These are phyloP conservation scores for Gobius niger DNA, from an alignment of 2,113 vertebrate species.

Conservation along the genomic window DNA sequence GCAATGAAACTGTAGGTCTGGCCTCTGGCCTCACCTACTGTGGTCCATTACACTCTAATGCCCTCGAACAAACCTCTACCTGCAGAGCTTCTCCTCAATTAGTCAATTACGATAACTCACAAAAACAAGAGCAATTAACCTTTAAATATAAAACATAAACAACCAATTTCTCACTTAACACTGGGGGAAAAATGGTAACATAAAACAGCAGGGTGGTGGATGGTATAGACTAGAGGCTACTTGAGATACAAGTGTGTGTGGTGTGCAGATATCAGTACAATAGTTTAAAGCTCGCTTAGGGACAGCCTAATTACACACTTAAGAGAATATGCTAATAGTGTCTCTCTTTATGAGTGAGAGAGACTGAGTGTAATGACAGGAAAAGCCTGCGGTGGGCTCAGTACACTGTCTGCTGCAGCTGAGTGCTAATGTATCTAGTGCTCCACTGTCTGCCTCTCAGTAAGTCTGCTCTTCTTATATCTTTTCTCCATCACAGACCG, in stretches of 20 bases:
- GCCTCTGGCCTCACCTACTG: slow-evolving; percentile 39
- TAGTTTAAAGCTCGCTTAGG: slow-evolving; percentile 64
- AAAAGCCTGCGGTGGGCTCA: slow-evolving; percentile 48
- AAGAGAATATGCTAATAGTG: slow-evolving; percentile 66
- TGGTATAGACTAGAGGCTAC: slow-evolving; percentile 43
- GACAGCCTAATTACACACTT: slow-evolving; percentile 71
- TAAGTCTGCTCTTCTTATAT: slow-evolving; percentile 9
- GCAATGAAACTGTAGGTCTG: slow-evolving; percentile 21
- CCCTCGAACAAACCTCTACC: slow-evolving; percentile 25
- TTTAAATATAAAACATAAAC: slow-evolving; percentile 34
- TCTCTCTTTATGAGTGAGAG: slow-evolving; percentile 34
- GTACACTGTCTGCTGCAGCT: slow-evolving; percentile 23
- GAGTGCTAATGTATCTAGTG: slow-evolving; percentile 21
- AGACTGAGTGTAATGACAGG: slow-evolving; percentile 64
- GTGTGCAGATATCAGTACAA: slow-evolving; percentile 52
- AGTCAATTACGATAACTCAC: slow-evolving; percentile 17
- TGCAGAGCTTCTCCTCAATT: slow-evolving; percentile 42
- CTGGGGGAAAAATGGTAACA: slow-evolving; percentile 28
- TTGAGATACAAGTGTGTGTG: slow-evolving; percentile 50
- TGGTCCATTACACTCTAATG: slow-evolving; percentile 49
- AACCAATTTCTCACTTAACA: slow-evolving; percentile 31
- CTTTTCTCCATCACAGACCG: slow-evolving; percentile 20
- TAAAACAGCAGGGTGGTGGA: slow-evolving; percentile 33
- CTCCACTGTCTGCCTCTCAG: slow-evolving; percentile 12
- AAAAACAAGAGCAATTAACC: slow-evolving; percentile 45